Conservation (phyloP, 1,140 invertebrate species). For the Dryas iulia region DNA sequence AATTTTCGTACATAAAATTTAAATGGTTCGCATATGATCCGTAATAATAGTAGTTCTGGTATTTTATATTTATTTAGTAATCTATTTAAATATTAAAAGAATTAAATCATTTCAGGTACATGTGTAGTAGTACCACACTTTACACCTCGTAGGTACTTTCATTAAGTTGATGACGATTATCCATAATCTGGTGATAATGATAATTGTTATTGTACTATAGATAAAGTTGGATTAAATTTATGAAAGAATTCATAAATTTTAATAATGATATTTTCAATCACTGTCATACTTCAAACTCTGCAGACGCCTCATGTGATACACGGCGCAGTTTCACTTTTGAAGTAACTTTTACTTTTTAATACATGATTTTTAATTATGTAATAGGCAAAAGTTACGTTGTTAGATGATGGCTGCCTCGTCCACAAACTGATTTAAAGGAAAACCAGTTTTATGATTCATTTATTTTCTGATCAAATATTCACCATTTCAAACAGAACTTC, state of each 20-base stretch:
- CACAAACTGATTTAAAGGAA: not conserved
- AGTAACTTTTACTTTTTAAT: not conserved
- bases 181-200: not conserved
- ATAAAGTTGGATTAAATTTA: not conserved
- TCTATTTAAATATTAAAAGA: too few relatives aligned
- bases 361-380: not conserved
- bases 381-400: not conserved
- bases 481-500: too few relatives aligned
- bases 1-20: not conserved
- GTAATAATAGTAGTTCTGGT: too few relatives aligned
- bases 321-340: not conserved
- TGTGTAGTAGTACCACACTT: too few relatives aligned
- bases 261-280: too few relatives aligned
- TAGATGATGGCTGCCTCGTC: not conserved
- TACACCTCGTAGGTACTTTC: not conserved
- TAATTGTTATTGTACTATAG: not conserved
- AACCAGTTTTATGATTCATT: not conserved
- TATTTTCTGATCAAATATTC: not conserved
- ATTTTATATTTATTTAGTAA: too few relatives aligned
- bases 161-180: not conserved
- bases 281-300: too few relatives aligned
- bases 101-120: too few relatives aligned
- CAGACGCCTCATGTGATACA: not conserved
- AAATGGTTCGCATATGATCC: not conserved
- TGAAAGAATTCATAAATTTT: too few relatives aligned